These are phyloP conservation scores for Chaetura pelagica DNA, from an alignment of 2,113 vertebrate species.

Conservation along the genomic window DNA sequence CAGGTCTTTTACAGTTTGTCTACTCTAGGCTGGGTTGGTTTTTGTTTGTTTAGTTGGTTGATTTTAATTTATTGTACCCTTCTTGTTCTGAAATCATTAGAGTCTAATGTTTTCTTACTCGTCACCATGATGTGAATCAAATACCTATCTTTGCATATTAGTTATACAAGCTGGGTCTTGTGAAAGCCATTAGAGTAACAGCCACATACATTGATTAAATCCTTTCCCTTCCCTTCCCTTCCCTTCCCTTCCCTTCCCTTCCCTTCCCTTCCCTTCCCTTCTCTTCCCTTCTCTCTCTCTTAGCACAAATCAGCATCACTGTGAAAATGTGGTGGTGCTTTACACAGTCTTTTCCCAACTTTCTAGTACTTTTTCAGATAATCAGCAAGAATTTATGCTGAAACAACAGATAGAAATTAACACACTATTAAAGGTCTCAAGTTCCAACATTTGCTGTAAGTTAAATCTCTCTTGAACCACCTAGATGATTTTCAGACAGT, in stretches of 20 bases:
- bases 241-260: too few species aligned
- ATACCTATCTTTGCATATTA: not conserved
- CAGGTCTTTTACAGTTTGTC: not conserved
- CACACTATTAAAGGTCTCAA: too few species aligned
- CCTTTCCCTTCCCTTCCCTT: too few species aligned
- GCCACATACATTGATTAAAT: fast-evolving
- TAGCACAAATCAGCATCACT: too few species aligned
- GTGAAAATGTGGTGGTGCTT: too few species aligned
- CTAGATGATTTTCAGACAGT: not conserved
- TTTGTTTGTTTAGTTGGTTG: not conserved
- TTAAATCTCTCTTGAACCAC: too few species aligned
- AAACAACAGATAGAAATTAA: too few species aligned
- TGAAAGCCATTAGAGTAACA: not conserved
- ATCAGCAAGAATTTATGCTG: too few species aligned
- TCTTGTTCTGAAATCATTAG: not conserved
- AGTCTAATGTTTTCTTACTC: not conserved
- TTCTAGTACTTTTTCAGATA: too few species aligned
- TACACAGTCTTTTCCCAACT: too few species aligned
- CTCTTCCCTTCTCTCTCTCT: too few species aligned
- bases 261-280: fast-evolving
- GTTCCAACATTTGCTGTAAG: too few species aligned
- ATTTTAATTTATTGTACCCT: not conserved
- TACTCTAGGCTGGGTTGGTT: not conserved
- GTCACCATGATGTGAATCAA: not conserved
- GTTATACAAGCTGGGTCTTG: not conserved